Conservation (phyloP, 2,797 vertebrate genomes). For the Orestias chungarensis region DNA sequence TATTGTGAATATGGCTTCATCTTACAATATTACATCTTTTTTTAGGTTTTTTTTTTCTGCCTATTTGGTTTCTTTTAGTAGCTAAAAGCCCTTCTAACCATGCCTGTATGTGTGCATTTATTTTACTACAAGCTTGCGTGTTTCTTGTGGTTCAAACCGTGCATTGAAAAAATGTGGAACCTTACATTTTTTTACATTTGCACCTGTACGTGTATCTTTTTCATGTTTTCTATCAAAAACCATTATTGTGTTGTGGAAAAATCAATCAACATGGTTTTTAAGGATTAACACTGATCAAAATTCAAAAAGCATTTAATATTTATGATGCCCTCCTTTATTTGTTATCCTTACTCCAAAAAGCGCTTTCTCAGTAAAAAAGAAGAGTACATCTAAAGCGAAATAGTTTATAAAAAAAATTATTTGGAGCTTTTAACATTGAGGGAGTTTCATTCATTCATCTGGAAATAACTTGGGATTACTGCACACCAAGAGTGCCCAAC, state of each 20-base stretch:
- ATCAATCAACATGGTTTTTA: background rate
- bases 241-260: background rate
- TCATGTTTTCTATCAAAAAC: background rate
- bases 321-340: background rate
- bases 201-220: background rate
- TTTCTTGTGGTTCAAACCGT: background rate
- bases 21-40: constrained; percentile 40
- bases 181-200: background rate
- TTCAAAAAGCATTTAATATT: too few species aligned
- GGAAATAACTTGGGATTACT: too few species aligned
- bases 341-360: background rate
- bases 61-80: constrained; percentile 3
- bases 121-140: constrained; percentile 1
- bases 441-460: too few species aligned
- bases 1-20: constrained; percentile 34
- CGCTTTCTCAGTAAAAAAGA: background rate
- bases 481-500: too few species aligned
- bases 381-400: background rate
- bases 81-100: background rate
- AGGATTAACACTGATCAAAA: background rate
- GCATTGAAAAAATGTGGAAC: background rate
- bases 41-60: constrained; percentile 14
- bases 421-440: too few species aligned
- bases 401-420: too few species aligned
- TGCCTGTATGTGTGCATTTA: constrained; percentile 13